Evolutionary conservation across 1,140 invertebrate genomes (phyloP), one percentile per base, ranked within the genome.

Genomic region (Apocrypta bakeri): DNA sequence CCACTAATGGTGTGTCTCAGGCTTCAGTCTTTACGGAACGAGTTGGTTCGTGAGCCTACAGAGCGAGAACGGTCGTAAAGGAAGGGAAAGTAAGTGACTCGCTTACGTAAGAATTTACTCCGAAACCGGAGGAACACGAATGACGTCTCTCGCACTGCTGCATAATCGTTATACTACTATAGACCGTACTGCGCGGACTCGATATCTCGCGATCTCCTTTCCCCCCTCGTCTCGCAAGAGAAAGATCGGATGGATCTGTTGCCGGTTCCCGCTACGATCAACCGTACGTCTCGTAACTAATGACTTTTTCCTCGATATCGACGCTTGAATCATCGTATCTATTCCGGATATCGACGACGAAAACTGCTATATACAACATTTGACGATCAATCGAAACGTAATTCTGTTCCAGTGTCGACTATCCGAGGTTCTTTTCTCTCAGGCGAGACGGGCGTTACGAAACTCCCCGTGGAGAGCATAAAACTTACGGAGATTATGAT

Each of bases 81-180:
- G 88, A 92, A 92, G 90, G 90, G 91, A 92, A 92, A 92, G 91
- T 92, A 87, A 89, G 85, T 84, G 84, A 83, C 86, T 82, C 81
- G 83, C 86, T 91, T 91, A 87, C 90, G 87, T 91, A 91, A 90
- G 48, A 17, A 7, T 56, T 7, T 56, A 56, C 85, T 33, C 33
- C 74, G 21, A 79, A 75, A 73, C 84, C 73, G 79, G 71, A 66
- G 86, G 85, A 85, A 83, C 84, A 85, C 84, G 81, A 86, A 84
- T 86, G 87, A 89, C 87, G 87, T 88, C 25, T 71, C 84, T 87
- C 11, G 17, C 74, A 86, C 85, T 80, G 84, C 63, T 64, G 63
- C 63, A 29, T 25, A 66, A 66, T 29, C 25, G 24, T 66, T 11
- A 4, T 25, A 48, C 42, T 48, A 9, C 33, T 37, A 9, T 37